Base-by-base conservation (phyloP, 2,797 vertebrate genomes). In the Hapalemur alaotrensis region DNA sequence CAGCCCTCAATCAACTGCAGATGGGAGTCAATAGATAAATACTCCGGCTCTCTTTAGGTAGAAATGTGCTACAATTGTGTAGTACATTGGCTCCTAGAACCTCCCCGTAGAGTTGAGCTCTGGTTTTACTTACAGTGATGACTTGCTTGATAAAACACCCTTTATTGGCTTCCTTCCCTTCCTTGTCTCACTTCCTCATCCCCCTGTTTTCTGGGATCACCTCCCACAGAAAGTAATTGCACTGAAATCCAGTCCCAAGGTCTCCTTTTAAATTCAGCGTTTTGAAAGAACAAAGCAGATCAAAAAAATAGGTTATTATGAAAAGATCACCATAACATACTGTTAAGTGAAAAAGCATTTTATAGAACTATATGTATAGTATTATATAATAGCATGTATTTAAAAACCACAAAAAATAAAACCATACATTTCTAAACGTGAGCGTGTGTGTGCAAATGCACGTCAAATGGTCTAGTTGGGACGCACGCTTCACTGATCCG, bases 221-320 rank as follows among this genome's bases (percentile, higher is more conserved):
- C 14, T 80, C 28, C 59, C n/a, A 90, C 14, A 84, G 43, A 72
- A 91, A 88, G 28, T 30, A 85, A 35, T 48, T 89, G 38, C 22
- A 46, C 57, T 92, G 25, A n/a, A 82, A 83, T 78, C 54, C 82
- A 76, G 32, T 75, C 73, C 92, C 22, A 59, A 25, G 43, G 43
- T 86, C 52, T 63, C 14, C 30, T 43, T 94, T 69, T n/a, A 41
- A 92, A 70, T 73, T 67, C 17, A 90, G 41, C 35, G 79, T 91
- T 61, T 70, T 85, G 61, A 78, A 87, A 86, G 81, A 76, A 65
- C 50, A 83, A 79, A 95, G n/a, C n/a, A 93, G 43, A 94, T 89
- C 20, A 81, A 61, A 52, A 52, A 65, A 59, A 35, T 35, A 75
- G 72, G 78, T 94, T 54, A 72, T 83, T 89, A 76, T 4, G 48